These are phyloP conservation scores for Phylloscopus trochiloides DNA, from an alignment of 2,113 vertebrate species.

Conservation along the genomic window DNA sequence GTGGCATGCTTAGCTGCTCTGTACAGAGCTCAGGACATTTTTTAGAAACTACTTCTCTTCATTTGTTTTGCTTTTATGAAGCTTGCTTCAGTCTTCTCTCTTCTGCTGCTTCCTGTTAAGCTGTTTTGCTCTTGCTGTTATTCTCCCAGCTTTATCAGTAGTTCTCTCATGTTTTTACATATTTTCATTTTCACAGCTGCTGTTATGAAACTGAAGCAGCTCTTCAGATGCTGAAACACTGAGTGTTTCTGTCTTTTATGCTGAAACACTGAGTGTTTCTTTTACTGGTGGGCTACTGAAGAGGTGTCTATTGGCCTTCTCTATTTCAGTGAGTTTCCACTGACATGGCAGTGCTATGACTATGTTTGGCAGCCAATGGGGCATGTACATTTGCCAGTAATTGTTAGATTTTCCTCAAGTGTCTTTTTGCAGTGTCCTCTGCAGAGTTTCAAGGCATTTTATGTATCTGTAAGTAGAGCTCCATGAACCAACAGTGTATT, in stretches of 20 bases:
- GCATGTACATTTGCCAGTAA: neutral
- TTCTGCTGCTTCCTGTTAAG: neutral
- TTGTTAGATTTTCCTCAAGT: neutral
- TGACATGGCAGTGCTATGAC: neutral
- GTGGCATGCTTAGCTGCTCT: neutral
- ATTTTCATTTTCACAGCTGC: neutral
- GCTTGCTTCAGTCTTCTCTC: neutral
- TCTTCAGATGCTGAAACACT: neutral
- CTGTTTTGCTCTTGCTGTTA: neutral
- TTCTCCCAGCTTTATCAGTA: neutral
- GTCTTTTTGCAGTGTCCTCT: neutral
- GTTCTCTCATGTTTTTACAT: neutral
- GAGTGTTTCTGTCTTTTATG: neutral
- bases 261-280: neutral
- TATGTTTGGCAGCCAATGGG: neutral
- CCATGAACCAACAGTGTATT: accelerated
- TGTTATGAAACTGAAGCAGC: neutral
- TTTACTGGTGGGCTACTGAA: neutral
- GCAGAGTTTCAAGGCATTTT: neutral
- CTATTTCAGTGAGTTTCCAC: neutral
- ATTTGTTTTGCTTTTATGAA: neutral
- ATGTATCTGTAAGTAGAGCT: neutral
- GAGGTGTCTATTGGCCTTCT: neutral
- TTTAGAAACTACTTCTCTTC: neutral
- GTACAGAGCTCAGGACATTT: neutral